Evolutionary conservation across 1,140 invertebrate genomes (phyloP), one percentile per base, ranked within the genome.

Genomic region (Megalonaias nervosa): DNA sequence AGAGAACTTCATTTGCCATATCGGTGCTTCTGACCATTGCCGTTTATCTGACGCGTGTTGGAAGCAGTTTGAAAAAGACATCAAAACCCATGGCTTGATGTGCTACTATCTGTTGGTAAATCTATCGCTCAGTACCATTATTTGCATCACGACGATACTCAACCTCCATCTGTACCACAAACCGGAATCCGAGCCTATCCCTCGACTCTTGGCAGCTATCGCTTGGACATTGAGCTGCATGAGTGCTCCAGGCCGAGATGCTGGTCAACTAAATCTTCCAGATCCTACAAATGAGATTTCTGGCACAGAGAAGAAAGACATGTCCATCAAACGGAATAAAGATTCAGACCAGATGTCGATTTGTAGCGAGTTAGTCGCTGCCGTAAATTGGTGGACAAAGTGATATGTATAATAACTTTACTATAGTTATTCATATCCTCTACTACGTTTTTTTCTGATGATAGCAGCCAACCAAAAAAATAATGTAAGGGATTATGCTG

Each of bases 11-110:
- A 16, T 90, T 93, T 17, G 92, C 92, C 57, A 86, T 93, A 23
- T 93, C 93, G 5, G 91, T 93, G 19, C 86, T 93, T 6, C 86
- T 93, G 5, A 90, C 93, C 1, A 92, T 93, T 76, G 91, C 91
- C 56, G 92, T 93, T 23, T 93, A 93, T 82, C 91, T 93, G 89
- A 84, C 92, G 57, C 90, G 91, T 67, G 92, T 93, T 62, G 91
- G 90, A 21, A 92, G 93, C 77, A 92, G 91, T 71, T 89, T 93
- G 85, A 92, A 92, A 6, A 90, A 92, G 82, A 93, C 92, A 5
- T 93, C 92, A 4, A 62, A 82, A 1, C 77, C 81, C 11, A 73
- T 79, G 31, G 67, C 80, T 3, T 55, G 12, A 59, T 82, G 0
- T 68, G 76, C 48, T 75, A 76, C 62, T 72, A 67, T n/a, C 58